Evolutionary conservation across 2,888 invertebrate species (phyloP), one percentile per base, ranked within the genome.

Genomic region (Eupithecia insigniata): DNA sequence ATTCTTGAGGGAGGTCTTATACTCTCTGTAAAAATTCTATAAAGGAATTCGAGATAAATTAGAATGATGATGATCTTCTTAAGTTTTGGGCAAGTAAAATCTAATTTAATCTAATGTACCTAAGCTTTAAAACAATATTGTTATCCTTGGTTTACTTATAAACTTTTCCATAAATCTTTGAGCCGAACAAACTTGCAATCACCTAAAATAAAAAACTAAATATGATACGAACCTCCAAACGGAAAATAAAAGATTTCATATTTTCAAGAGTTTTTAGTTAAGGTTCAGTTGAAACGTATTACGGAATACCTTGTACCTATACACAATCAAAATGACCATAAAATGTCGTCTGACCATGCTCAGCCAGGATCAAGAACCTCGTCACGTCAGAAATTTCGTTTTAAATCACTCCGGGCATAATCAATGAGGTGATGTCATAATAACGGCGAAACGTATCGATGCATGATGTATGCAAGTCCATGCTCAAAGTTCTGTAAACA

Each of bases 331-430:
- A n/a, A 32, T 62, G 4, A 10, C 22, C 62, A 34, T 22, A 34
- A 62, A 10, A 62, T n/a, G 8, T 18, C n/a, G 30, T n/a, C 85
- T 32, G 55, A 26, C 26, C 22, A 26, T 55, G 55, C 12, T 55
- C 26, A 12, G 55, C 26, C 70, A 60, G 71, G 74, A 69, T 71
- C 74, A 74, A 69, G 39, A 51, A 69, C 74, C 71, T 74, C 18
- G 18, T 74, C 78, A 76, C 74, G 78, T 73, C 46, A 72, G 28
- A 67, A 75, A 74, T 79, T 79, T 79, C 79, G 76, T 71, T 77
- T 72, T 71, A 66, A 66, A 65, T 51, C 72, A 70, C 72, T 30
- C 68, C 68, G 30, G 32, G 79, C 77, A 79, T 80, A 70, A 60
- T 51, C 51, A 66, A 46, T 51, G 70, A 69, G 69, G 65, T 75